Percentiles rank a stretch among this genome's conserved stretches.
Evolutionary conservation across 2,888 invertebrate species (phyloP).

Genomic region (Eremobia ochroleuca): DNA sequence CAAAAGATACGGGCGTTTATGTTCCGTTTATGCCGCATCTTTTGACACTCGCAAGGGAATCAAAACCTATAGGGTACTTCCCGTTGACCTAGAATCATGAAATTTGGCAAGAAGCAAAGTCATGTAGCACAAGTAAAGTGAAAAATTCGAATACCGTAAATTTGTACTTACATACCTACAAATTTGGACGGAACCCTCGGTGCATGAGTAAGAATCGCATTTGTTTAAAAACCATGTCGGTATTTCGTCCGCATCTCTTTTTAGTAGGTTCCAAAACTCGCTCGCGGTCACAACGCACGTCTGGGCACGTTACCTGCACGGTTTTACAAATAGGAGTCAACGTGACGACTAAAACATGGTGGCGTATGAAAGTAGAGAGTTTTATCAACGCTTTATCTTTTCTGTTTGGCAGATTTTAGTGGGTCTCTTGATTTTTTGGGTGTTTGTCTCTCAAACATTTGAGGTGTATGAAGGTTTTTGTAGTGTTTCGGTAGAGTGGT

Average conservation of each 20-base stretch:
- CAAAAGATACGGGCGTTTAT: too few relatives aligned
- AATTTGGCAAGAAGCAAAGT: too few relatives aligned
- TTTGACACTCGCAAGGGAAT: too few relatives aligned
- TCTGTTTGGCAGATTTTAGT: slow-evolving; percentile 7
- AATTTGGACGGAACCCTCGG: too few relatives aligned
- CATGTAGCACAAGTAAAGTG: too few relatives aligned
- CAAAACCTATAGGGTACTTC: too few relatives aligned
- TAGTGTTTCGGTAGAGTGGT: not conserved
- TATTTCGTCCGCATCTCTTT: slow-evolving; percentile 41
- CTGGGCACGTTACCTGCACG: slow-evolving; percentile 55
- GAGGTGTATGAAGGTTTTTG: not conserved
- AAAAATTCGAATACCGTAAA: too few relatives aligned
- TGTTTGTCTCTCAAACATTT: too few relatives aligned
- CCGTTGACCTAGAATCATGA: too few relatives aligned
- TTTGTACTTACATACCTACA: too few relatives aligned
- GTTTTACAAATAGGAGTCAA: slow-evolving; percentile 52
- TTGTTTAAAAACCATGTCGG: slow-evolving; percentile 10
- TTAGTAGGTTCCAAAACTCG: slow-evolving; percentile 33
- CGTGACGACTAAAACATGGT: slow-evolving; percentile 36
- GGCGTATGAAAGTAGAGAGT: slow-evolving; percentile 4
- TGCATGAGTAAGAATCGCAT: too few relatives aligned
- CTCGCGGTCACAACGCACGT: slow-evolving; percentile 51
- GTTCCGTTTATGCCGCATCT: too few relatives aligned
- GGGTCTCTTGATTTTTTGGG: not conserved
- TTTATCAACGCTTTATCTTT: slow-evolving; percentile 20